Evolutionary conservation across 2,797 vertebrate genomes (phyloP).

Genomic region (Bradypus variegatus): DNA sequence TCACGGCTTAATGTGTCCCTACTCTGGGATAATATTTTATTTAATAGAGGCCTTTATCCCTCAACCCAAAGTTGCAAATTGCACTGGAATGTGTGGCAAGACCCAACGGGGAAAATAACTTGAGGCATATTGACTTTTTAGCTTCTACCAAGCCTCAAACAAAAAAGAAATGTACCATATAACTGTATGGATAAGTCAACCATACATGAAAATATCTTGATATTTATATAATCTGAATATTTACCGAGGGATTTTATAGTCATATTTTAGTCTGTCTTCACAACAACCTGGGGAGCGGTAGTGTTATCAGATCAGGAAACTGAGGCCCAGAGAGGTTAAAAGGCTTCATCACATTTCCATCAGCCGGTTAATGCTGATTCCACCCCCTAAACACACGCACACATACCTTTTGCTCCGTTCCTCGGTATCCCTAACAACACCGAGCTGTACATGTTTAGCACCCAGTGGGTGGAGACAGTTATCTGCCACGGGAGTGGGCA

Average conservation of each 20-base stretch:
- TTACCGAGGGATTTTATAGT: background rate
- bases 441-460: background rate
- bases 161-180: background rate
- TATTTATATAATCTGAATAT: background rate
- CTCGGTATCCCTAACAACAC: fast-evolving
- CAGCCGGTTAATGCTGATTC: background rate
- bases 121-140: background rate
- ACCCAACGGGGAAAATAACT: background rate
- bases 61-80: background rate
- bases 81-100: background rate
- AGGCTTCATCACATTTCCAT: background rate
- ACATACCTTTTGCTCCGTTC: background rate
- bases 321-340: background rate
- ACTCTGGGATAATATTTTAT: background rate
- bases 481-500: background rate
- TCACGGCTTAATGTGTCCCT: background rate
- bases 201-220: background rate
- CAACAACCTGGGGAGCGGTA: background rate
- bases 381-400: background rate
- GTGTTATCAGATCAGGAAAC: background rate
- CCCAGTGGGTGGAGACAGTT: background rate
- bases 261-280: background rate
- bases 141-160: background rate
- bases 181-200: background rate
- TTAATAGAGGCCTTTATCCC: background rate